phyloP scores from a whole-genome alignment of 2,888 invertebrate genomes.

The Deilephila elpenor region DNA sequence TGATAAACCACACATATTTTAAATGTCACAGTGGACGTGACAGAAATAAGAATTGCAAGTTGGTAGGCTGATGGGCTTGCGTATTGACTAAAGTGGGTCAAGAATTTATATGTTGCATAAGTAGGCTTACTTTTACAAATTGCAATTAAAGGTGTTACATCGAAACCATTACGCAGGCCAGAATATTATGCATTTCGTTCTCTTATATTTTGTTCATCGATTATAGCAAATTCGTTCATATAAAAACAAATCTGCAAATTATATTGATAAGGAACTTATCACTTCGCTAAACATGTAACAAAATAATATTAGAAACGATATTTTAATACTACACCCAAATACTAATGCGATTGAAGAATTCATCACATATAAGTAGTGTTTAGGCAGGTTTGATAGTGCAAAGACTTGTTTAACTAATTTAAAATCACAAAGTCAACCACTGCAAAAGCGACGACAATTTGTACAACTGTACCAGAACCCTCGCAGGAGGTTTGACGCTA shows the following conservation, averaged over 20 bases:
- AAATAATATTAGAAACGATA: too few species aligned
- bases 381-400: background rate
- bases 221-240: background rate
- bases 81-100: conserved; percentile 3
- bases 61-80: background rate
- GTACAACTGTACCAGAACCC: conserved; percentile 80
- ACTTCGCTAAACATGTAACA: too few species aligned
- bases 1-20: background rate
- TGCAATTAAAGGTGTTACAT: too few species aligned
- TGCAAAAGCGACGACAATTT: conserved; percentile 84
- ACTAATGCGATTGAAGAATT: background rate
- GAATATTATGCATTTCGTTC: too few species aligned
- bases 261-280: background rate
- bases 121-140: too few species aligned
- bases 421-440: conserved; percentile 84
- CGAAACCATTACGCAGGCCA: too few species aligned
- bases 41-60: conserved; percentile 5
- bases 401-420: background rate
- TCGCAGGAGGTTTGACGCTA: conserved; percentile 60
- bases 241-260: background rate
- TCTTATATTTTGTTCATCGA: background rate
- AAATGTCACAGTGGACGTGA: background rate
- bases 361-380: background rate
- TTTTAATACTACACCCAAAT: background rate
- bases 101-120: background rate